Evolutionary conservation across 2,888 invertebrate species (phyloP), one percentile per base, ranked within the genome.

Genomic region (Agrilus mali): DNA sequence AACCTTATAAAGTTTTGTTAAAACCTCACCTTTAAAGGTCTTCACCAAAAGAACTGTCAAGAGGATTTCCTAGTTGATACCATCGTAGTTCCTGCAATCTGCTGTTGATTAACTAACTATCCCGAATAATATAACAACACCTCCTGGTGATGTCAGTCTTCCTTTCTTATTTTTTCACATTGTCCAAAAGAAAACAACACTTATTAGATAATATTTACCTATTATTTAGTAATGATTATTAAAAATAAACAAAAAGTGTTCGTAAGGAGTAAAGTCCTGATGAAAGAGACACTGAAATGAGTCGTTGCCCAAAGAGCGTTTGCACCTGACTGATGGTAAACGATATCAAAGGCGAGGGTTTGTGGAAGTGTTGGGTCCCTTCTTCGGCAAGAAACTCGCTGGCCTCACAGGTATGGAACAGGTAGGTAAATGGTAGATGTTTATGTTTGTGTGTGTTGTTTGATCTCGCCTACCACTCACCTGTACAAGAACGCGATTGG

Each of bases 381-480:
- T 50, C 50, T 46, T 46, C 32, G 38, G 39, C 33, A 33, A 32
- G 36, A 36, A 33, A 39, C 41, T 45, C 40, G 38, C 41, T 38
- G 42, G 41, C 46, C 45, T 45, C 50, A n/a, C n/a, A 50, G 51
- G 52, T 50, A 50, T 20, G 2, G 51, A 47, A 44, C 49, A 54
- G 52, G 53, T 48, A 54, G 52, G 53, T 53, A 53, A 53, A 43
- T 44, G 47, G 49, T 46, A 48, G 49, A 14, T 20, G 36, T 33
- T 37, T 55, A 14, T 20, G 36, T 33, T 37, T 55, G 55, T 55
- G 55, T 56, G 56, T 54, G 52, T 53, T 27, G 27, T 42, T 40
- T 45, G 43, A 45, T 38, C 45, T 41, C 52, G 46, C 55, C 56
- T 48, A 49, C 50, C 53, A 54, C 51, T 52, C 54, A 54, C 56